Base-by-base conservation (phyloP, 2,797 vertebrate genomes). In the Rhadinocentrus ornatus region DNA sequence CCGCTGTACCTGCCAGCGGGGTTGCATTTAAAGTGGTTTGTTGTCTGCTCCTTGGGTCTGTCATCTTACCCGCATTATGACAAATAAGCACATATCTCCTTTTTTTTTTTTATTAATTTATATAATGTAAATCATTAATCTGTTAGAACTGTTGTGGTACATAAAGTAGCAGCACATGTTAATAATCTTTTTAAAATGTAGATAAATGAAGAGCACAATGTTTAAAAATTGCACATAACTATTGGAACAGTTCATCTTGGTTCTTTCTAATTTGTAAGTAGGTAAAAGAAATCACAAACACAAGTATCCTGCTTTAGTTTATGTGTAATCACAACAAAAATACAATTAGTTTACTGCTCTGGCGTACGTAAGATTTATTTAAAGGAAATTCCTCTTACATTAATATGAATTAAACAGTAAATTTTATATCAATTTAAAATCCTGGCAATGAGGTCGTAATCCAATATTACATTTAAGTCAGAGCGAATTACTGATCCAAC, bases 351-450 rank as follows among this genome's bases (percentile, higher is more conserved):
- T 8, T 67, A n/a, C 31, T 3, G 34, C 26, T 66, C 31, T 39
- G 9, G 6, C 6, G 5, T 60, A 37, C 55, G 20, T 41, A 41
- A 32, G 4, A 24, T 78, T 78, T 76, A 67, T 80, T 80, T 22
- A 64, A 77, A 64, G 74, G 16, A 24, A 35, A 35, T 59, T 48
- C 31, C 41, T 26, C 11, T 20, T 9, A 50, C 31, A 68, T 8
- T 1, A 56, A 20, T 11, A 58, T 67, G 41, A 15, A 13, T 54
- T 8, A 67, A 31, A 27, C 22, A 73, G 16, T 37, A 31, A 41
- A 67, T 15, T 0, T 7, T 12, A 16, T 56, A 39, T 74, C 46
- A 3, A 50, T 66, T 34, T 18, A 3, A 2, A 20, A 15, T 6
- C 46, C 5, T 20, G 41, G 44, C 59, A 31, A 63, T n/a, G 57